These are phyloP conservation scores for Carlito syrichta DNA, from an alignment of 2,113 vertebrate species.

Conservation along the genomic window DNA sequence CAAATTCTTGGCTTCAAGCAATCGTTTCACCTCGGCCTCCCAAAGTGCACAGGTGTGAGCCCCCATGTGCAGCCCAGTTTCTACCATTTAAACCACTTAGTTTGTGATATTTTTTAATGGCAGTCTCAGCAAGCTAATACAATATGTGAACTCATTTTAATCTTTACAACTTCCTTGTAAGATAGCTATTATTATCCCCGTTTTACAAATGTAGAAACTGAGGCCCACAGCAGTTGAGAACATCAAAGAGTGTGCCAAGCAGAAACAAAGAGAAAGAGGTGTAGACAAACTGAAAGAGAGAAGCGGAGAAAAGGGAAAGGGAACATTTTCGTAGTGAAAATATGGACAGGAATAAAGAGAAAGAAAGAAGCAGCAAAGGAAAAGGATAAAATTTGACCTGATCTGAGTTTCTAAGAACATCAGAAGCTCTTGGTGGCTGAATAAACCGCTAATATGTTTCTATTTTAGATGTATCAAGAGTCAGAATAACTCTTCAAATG, in stretches of 20 bases:
- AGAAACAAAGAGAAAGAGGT: neutral
- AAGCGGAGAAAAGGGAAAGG: neutral
- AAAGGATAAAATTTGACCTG: slow-evolving; percentile 9
- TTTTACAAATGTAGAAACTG: neutral
- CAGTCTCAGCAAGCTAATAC: neutral
- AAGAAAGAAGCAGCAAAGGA: neutral
- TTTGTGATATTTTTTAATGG: neutral
- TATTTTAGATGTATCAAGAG: slow-evolving; percentile 26
- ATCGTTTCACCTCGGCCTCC: too few relatives aligned
- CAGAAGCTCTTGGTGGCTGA: neutral
- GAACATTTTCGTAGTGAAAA: neutral
- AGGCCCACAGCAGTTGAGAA: neutral
- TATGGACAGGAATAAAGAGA: neutral
- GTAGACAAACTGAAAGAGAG: neutral
- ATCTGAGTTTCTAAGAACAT: neutral
- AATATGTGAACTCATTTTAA: neutral
- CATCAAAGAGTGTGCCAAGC: neutral
- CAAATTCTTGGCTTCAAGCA: too few relatives aligned
- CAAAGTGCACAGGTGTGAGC: too few relatives aligned
- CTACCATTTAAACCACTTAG: neutral
- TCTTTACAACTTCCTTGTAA: neutral
- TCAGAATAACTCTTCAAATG: slow-evolving; percentile 23
- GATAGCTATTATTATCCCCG: neutral
- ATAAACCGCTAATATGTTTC: neutral
- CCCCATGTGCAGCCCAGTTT: too few relatives aligned